A percentile compares a stretch with the other conserved stretches of the same genome.
Evolutionary conservation across 2,888 invertebrate species (phyloP).

Genomic region (Dryocosmus kuriphilus): DNA sequence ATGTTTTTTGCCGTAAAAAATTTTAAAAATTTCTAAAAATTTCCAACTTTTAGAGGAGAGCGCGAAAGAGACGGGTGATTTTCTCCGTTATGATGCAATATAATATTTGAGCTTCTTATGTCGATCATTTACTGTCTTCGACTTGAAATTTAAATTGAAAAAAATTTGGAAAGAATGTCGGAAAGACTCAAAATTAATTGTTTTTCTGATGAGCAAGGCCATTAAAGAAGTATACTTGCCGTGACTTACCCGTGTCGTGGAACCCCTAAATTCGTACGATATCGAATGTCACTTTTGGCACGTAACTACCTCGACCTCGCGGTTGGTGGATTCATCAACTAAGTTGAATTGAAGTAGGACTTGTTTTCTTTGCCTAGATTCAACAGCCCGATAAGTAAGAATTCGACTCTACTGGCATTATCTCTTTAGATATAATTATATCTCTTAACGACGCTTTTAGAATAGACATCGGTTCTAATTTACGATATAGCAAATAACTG

Average conservation of each 20-base stretch:
- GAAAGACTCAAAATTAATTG: slow-evolving; percentile 27
- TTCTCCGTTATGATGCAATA: too few species aligned
- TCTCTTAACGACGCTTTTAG: slow-evolving; percentile 19
- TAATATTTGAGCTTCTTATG: too few species aligned
- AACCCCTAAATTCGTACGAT: slow-evolving; percentile 33
- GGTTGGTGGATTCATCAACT: slow-evolving; percentile 24
- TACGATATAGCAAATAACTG: neutral
- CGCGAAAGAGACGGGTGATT: too few species aligned
- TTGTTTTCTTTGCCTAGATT: slow-evolving; percentile 39
- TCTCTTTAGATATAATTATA: slow-evolving; percentile 28
- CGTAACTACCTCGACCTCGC: slow-evolving; percentile 14
- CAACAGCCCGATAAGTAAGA: slow-evolving; percentile 10
- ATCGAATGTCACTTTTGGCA: slow-evolving; percentile 33
- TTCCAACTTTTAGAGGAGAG: too few species aligned
- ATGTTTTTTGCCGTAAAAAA: too few species aligned
- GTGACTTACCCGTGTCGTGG: slow-evolving; percentile 28
- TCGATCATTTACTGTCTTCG: too few species aligned
- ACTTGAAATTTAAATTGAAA: neutral
- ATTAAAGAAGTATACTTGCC: slow-evolving; percentile 19
- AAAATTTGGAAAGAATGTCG: neutral
- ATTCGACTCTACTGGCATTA: neutral
- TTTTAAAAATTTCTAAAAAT: too few species aligned
- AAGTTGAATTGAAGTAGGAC: slow-evolving; percentile 41
- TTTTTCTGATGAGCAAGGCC: slow-evolving; percentile 3
- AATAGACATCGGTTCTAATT: slow-evolving; percentile 2